Conservation (phyloP, 2,888 invertebrate genomes). For the Thera obeliscata region DNA sequence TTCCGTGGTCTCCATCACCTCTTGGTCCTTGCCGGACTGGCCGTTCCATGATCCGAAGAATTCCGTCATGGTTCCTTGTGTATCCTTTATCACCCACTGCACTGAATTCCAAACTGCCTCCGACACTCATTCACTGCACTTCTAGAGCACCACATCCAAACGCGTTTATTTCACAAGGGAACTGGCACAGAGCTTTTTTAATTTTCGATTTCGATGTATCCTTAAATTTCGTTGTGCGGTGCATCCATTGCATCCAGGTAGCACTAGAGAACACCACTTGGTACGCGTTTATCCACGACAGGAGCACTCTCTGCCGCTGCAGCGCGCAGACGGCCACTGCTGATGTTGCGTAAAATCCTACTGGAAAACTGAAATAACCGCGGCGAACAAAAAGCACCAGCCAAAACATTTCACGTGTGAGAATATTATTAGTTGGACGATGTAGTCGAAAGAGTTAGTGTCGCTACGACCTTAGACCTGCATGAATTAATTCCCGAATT, state of each 20-base stretch:
- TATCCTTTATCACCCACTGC: slow-evolving; percentile 60
- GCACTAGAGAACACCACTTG: slow-evolving; percentile 45
- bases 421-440: slow-evolving; percentile 84
- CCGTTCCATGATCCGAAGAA: slow-evolving; percentile 77
- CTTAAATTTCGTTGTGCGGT: slow-evolving; percentile 49
- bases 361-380: slow-evolving; percentile 85
- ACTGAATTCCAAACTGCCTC: slow-evolving; percentile 63
- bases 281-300: slow-evolving; percentile 42
- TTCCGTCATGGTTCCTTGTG: slow-evolving; percentile 72
- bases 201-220: slow-evolving; percentile 51
- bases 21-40: slow-evolving; percentile 46
- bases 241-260: slow-evolving; percentile 52
- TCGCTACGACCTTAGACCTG: slow-evolving; percentile 66
- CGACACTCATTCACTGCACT: slow-evolving; percentile 74
- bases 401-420: slow-evolving; percentile 84
- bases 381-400: slow-evolving; percentile 84
- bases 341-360: slow-evolving; percentile 82
- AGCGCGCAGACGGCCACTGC: slow-evolving; percentile 76
- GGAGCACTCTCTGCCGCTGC: slow-evolving; percentile 56
- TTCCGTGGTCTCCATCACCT: slow-evolving; percentile 63
- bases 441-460: slow-evolving; percentile 81
- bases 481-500: slow-evolving; percentile 64
- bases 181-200: slow-evolving; percentile 43
- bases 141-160: slow-evolving; percentile 48
- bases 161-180: slow-evolving; percentile 48